Percentiles rank a stretch among this genome's conserved stretches.
Evolutionary conservation across 92 coral and sea anemone genomes (phyloP).

Genomic region (Porites cylindrica): DNA sequence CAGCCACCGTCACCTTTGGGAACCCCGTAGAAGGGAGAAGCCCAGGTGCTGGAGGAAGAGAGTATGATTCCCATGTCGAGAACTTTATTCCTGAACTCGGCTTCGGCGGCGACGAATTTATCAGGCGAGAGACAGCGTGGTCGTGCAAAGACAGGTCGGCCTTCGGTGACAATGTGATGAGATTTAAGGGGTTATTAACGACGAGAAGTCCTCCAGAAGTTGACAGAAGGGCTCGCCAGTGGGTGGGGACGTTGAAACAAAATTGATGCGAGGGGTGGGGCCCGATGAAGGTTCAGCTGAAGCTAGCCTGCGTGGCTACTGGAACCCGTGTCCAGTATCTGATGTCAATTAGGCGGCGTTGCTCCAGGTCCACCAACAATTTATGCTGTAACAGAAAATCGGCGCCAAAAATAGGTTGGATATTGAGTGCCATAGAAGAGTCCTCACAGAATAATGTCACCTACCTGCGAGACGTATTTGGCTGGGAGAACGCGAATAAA

Average conservation of each 20-base stretch:
- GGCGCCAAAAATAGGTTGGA: conserved; percentile 46
- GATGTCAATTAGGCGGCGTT: conserved; percentile 44
- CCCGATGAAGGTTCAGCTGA: conserved; percentile 36
- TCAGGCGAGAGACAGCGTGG: conserved; percentile 49
- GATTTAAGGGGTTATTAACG: too few species aligned
- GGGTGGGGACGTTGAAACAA: conserved; percentile 6
- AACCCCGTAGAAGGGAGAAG: conserved; percentile 66
- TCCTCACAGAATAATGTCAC: conserved; percentile 2
- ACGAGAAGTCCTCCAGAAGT: too few species aligned
- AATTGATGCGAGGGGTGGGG: conserved; percentile 12
- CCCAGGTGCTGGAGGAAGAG: conserved; percentile 67
- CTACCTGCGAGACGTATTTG: neutral
- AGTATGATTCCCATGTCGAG: conserved; percentile 50
- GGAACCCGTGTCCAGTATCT: conserved; percentile 3
- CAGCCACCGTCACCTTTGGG: conserved; percentile 51
- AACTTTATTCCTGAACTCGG: conserved; percentile 50
- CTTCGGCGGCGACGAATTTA: conserved; percentile 41
- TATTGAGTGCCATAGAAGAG: neutral
- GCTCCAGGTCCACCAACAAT: conserved; percentile 56
- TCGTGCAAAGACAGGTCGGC: conserved; percentile 45
- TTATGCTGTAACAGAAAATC: conserved; percentile 62
- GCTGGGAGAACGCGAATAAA: conserved; percentile 1
- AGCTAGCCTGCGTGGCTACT: neutral
- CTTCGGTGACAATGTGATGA: conserved; percentile 22
- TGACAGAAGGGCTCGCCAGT: neutral